Evolutionary conservation across 2,797 vertebrate species (phyloP).

Genomic region (Pangasius krempfi): DNA sequence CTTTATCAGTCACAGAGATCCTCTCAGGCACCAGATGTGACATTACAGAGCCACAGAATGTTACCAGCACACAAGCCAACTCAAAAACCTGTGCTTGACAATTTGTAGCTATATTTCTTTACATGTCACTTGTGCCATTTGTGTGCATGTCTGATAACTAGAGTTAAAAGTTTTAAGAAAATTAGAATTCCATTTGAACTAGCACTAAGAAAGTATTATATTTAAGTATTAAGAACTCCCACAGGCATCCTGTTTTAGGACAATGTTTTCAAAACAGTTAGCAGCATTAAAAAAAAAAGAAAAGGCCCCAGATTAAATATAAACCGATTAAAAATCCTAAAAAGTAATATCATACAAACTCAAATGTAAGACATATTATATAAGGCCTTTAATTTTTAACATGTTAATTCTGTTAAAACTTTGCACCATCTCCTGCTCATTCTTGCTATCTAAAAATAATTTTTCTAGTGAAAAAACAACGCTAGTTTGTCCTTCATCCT

Average conservation of each 20-base stretch:
- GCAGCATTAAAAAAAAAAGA: too few relatives aligned
- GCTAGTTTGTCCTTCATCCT: not conserved
- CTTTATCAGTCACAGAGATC: constrained; percentile 29
- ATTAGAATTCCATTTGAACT: not conserved
- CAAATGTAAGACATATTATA: not conserved
- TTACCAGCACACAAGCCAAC: not conserved
- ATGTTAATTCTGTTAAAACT: not conserved
- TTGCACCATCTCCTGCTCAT: not conserved
- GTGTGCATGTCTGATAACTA: constrained; percentile 5
- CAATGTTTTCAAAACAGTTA: not conserved
- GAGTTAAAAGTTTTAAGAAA: not conserved
- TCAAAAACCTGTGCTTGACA: not conserved
- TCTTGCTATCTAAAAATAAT: not conserved
- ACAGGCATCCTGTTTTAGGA: not conserved
- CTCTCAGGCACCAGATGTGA: constrained; percentile 13
- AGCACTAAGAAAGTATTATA: not conserved
- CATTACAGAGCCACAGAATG: not conserved
- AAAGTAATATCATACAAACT: not conserved
- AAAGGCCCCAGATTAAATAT: not conserved
- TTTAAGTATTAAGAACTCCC: not conserved
- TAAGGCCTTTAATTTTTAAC: not conserved
- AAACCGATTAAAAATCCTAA: not conserved
- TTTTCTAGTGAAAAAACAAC: not conserved
- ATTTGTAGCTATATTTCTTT: not conserved
- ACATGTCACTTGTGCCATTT: not conserved